Conservation (phyloP, 2,888 invertebrate species). For the Empis stercorea region DNA sequence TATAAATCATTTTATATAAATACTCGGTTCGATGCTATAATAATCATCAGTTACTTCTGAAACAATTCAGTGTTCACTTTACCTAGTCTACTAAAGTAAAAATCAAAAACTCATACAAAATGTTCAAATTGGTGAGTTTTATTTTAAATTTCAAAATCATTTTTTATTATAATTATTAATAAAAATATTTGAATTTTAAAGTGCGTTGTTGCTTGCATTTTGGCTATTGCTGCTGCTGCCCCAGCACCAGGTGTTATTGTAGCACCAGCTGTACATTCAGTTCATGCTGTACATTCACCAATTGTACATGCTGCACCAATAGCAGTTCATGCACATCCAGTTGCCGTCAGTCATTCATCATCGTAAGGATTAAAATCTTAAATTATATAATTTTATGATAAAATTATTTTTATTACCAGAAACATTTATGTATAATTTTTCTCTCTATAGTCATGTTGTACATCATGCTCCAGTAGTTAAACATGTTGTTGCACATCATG, state of each 20-base stretch:
- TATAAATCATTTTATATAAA: constrained; percentile 1
- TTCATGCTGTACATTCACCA: neutral
- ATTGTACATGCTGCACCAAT: neutral
- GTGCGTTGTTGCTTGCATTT: neutral
- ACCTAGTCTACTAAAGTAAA: no score
- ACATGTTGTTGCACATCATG: neutral
- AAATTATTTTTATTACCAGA: no score
- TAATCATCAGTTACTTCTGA: constrained; percentile 8
- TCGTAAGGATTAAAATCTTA: neutral
- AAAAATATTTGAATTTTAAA: neutral
- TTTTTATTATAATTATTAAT: no score
- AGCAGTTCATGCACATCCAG: neutral
- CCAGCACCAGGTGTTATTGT: constrained; percentile 40
- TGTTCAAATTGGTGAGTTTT: no score
- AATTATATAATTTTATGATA: no score
- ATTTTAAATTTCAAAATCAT: no score
- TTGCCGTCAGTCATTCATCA: neutral
- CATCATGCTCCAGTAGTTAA: neutral
- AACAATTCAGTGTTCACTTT: constrained; percentile 3
- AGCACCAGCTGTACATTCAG: constrained; percentile 10
- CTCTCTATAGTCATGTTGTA: neutral
- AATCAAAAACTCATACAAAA: no score
- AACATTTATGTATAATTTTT: no score
- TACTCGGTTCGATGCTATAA: neutral
- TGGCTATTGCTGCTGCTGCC: constrained; percentile 35